phyloP scores from a whole-genome alignment of 1,140 invertebrate species.

The Scaptomyza pallida region DNA sequence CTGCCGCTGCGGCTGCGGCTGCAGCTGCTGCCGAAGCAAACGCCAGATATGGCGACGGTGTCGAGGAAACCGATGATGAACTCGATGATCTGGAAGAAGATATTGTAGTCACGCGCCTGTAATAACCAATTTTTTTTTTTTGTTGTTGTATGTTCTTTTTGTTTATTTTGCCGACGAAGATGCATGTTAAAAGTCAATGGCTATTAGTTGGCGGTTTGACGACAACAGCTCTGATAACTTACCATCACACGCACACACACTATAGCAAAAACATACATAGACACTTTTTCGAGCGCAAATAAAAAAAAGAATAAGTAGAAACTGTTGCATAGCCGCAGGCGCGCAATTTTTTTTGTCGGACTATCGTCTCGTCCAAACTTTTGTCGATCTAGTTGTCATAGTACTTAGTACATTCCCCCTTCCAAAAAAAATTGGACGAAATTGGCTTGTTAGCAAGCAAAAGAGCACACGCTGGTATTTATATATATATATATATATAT shows the following conservation, averaged over 20 bases:
- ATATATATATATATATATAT: not conserved
- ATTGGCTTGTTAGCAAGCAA: constrained; percentile 39
- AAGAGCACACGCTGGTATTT: constrained; percentile 17
- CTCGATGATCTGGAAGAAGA: constrained; percentile 93
- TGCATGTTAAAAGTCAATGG: constrained; percentile 16
- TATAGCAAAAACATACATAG: not conserved
- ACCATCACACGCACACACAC: constrained; percentile 7
- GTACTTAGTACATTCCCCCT: constrained; percentile 51
- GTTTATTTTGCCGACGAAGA: constrained; percentile 50
- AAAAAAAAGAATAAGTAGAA: constrained; percentile 28
- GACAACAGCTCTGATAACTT: constrained; percentile 34
- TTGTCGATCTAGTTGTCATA: constrained; percentile 45
- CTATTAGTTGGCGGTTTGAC: constrained; percentile 7
- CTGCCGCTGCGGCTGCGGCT: constrained; percentile 77
- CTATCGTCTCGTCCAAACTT: constrained; percentile 21
- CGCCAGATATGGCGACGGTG: constrained; percentile 74
- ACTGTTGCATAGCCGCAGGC: constrained; percentile 55
- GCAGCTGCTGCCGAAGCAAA: constrained; percentile 85
- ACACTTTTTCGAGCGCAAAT: not conserved
- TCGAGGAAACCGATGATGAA: constrained; percentile 91
- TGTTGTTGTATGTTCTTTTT: constrained; percentile 62
- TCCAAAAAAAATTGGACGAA: constrained; percentile 48
- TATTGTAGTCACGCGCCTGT: constrained; percentile 93
- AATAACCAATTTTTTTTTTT: constrained; percentile 75
- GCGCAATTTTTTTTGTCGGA: constrained; percentile 21